phyloP scores from a whole-genome alignment of 1,140 invertebrate species.

The Bemisia tabaci region DNA sequence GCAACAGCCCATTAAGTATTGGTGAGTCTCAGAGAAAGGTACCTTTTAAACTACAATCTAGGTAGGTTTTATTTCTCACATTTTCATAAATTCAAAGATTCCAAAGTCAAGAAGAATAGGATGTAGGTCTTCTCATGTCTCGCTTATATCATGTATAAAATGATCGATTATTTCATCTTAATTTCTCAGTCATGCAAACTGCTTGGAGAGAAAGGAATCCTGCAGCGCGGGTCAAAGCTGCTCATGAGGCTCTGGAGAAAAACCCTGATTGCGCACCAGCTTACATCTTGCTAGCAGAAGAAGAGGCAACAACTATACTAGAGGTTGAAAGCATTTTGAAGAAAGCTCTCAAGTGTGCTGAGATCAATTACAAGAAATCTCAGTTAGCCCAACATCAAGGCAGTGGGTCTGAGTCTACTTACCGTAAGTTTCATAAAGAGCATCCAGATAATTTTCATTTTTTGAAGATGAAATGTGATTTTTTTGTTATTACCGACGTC shows the following conservation, averaged over 20 bases:
- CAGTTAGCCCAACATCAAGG: slow-evolving; percentile 64
- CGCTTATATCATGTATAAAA: too few relatives aligned
- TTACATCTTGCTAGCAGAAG: slow-evolving; percentile 89
- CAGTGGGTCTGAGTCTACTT: slow-evolving; percentile 57
- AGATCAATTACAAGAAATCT: slow-evolving; percentile 69
- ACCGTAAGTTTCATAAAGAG: slow-evolving; percentile 40
- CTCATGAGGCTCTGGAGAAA: slow-evolving; percentile 76
- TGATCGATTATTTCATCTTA: too few relatives aligned
- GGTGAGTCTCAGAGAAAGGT: too few relatives aligned
- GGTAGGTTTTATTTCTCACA: too few relatives aligned
- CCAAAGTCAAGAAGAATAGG: too few relatives aligned
- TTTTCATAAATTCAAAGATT: too few relatives aligned
- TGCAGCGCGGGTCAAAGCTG: slow-evolving; percentile 77
- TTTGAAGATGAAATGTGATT: slow-evolving; percentile 1
- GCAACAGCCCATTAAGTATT: too few relatives aligned
- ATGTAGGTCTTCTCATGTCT: neutral
- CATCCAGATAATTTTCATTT: slow-evolving; percentile 10
- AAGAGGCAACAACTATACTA: slow-evolving; percentile 82
- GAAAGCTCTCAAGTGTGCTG: slow-evolving; percentile 75
- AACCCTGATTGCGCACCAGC: slow-evolving; percentile 92
- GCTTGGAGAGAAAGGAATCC: slow-evolving; percentile 95
- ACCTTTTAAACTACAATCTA: too few relatives aligned
- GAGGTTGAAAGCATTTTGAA: slow-evolving; percentile 82
- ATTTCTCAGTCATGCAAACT: slow-evolving; percentile 73
- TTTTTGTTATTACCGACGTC: slow-evolving; percentile 3